phyloP scores from a whole-genome alignment of 2,888 invertebrate genomes.

The Phyto melanocephala region DNA sequence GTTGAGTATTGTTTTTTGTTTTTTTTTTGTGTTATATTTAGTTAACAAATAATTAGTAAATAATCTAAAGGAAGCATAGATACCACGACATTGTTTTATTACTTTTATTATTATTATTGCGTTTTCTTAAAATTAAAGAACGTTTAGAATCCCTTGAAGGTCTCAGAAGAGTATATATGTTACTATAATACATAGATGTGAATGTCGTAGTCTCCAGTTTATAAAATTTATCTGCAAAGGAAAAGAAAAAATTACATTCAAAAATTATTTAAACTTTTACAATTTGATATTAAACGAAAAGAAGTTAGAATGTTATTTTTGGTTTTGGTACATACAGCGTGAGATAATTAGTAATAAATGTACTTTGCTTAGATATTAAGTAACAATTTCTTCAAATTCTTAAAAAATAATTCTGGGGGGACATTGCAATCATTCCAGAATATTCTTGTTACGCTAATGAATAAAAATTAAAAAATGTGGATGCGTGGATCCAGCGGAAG shows the following conservation, averaged over 20 bases:
- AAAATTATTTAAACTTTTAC: no score
- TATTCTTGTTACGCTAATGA: no score
- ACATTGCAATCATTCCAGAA: no score
- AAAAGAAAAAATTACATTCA: background rate
- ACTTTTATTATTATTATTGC: conserved; percentile 40
- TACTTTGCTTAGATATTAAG: no score
- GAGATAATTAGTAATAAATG: no score
- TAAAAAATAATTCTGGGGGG: no score
- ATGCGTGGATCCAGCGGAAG: no score
- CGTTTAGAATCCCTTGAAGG: conserved; percentile 56
- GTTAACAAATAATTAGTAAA: conserved; percentile 45
- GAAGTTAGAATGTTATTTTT: no score
- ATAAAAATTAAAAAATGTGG: no score
- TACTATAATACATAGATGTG: conserved; percentile 55
- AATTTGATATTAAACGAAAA: no score
- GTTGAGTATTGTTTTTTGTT: background rate
- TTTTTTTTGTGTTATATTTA: conserved; percentile 16
- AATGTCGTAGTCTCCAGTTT: conserved; percentile 61
- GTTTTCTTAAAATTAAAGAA: conserved; percentile 46
- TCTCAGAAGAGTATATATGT: conserved; percentile 48
- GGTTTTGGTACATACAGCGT: no score
- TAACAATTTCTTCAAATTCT: no score
- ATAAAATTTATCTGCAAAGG: conserved; percentile 57
- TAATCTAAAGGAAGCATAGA: conserved; percentile 67
- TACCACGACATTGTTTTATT: conserved; percentile 61